Base-by-base conservation (phyloP, 2,888 invertebrate genomes). In the Hirtodrosophila histrioides region DNA sequence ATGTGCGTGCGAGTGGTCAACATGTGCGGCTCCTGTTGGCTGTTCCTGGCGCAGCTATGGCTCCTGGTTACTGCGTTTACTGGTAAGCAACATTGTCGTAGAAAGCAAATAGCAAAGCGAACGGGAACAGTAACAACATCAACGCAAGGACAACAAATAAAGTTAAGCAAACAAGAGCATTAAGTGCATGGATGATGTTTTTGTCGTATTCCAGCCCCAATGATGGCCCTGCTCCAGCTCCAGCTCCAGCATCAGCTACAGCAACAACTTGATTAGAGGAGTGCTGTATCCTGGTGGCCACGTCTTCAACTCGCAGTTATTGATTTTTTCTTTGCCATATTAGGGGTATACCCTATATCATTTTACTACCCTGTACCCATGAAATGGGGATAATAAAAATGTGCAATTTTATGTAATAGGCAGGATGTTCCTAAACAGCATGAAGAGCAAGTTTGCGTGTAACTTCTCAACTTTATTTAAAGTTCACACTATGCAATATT, bases 141-240 rank as follows among this genome's bases (percentile, higher is more conserved):
- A 57, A 62, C 44, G 56, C 66, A 69, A 67, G 66, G 69, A 78
- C 76, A 72, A 72, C 71, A 78, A 82, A 77, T 81, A 73, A 81
- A 78, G 76, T 83, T 76, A 74, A 70, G 65, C 67, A 83, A 81
- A 86, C 78, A 81, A 72, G 69, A 60, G 71, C 69, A 78, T 85
- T 83, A 78, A 86, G 76, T 76, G 78, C 83, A 80, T 72, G 60
- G 57, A 60, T 75, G 82, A 77, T 79, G 63, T 63, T 65, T 23
- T 48, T 49, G 36, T 29, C 24, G 57, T 50, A 51, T 11, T 29
- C 12, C 39, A 10, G 7, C 31, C 8, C 10, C 31, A 27, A 49
- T 24, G 40, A 57, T 39, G 33, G 1, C 43, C 3, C 35, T 12
- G 45, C 33, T 39, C 27, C 55, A 10, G 9, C 35, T 60, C 39